Evolutionary conservation across 2,888 invertebrate species (phyloP), one percentile per base, ranked within the genome.

Genomic region (Drosophila cognata): DNA sequence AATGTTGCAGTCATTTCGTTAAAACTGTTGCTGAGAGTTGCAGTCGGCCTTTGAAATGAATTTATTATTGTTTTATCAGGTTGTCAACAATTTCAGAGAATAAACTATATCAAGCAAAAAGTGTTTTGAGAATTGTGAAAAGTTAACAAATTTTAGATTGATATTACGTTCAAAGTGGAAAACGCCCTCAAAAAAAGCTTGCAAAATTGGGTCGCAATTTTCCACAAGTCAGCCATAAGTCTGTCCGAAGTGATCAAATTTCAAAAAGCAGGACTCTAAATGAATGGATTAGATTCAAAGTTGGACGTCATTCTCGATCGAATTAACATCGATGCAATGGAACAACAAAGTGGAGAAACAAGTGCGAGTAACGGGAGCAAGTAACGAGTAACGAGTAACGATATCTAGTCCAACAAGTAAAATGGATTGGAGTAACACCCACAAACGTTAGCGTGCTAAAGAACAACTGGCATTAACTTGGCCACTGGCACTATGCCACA

Each of bases 381-480:
- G 21, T 21, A 21, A 46, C 46, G 21, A 21, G 43, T 21, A 36
- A 52, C 31, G 41, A 43, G 52, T 2, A 31, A 10, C 10, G 28
- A n/a, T 46, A 13, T 35, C 16, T 3, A 13, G 48, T 8, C 18
- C 25, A 55, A 33, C 56, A 51, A 51, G 60, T 55, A 51, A 52
- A 65, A 62, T 53, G 64, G 51, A 71, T 75, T 61, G 68, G 65
- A 71, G 77, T 74, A 67, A 67, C 68, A 77, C 62, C 67, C 69
- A 59, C 28, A 50, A 71, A 74, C 53, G 70, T 70, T 68, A 38
- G 84, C 81, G 62, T 77, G 82, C 84, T 71, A 81, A 64, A 79
- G 51, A 66, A 29, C 71, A 74, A 63, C 73, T 82, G 85, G 69
- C 76, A 85, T 76, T 71, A 79, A 76, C 70, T 75, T 63, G 56